Evolutionary conservation across 1,140 invertebrate genomes (phyloP).

Genomic region (Sitodiplosis mosellana): DNA sequence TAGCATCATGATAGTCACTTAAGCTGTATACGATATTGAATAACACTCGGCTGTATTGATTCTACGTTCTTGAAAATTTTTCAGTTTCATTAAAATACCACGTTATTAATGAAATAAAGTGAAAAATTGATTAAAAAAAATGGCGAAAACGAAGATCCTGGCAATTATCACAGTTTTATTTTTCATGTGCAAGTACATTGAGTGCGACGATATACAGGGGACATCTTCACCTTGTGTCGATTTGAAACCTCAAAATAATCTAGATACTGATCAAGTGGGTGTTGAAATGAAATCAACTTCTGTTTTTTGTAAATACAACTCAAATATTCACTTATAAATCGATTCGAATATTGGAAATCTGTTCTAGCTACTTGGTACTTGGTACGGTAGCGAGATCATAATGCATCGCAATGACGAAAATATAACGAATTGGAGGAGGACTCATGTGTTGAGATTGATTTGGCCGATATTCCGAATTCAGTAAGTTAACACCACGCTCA

Average conservation of each 20-base stretch:
- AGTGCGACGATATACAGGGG: background rate
- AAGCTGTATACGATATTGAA: too few relatives aligned
- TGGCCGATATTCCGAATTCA: constrained; percentile 18
- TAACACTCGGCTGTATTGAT: too few relatives aligned
- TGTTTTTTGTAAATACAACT: too few relatives aligned
- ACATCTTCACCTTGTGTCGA: constrained; percentile 26
- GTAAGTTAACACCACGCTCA: too few relatives aligned
- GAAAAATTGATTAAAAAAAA: too few relatives aligned
- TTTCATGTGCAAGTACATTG: background rate
- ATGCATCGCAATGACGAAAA: constrained; percentile 33
- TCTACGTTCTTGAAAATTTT: too few relatives aligned
- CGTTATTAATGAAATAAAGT: too few relatives aligned
- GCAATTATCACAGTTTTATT: background rate
- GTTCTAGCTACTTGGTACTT: constrained; percentile 44
- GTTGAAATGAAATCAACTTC: background rate
- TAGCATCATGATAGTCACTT: too few relatives aligned
- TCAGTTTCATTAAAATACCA: too few relatives aligned
- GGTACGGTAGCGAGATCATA: constrained; percentile 49
- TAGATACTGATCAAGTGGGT: constrained; percentile 29
- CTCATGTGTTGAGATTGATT: constrained; percentile 21
- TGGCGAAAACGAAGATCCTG: background rate
- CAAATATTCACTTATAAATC: too few relatives aligned
- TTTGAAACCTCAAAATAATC: constrained; percentile 31
- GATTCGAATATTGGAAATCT: too few relatives aligned
- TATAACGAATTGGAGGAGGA: constrained; percentile 26